These are phyloP conservation scores for Enteromius radiatus DNA, from an alignment of 2,797 vertebrate genomes.

Conservation along the genomic window DNA sequence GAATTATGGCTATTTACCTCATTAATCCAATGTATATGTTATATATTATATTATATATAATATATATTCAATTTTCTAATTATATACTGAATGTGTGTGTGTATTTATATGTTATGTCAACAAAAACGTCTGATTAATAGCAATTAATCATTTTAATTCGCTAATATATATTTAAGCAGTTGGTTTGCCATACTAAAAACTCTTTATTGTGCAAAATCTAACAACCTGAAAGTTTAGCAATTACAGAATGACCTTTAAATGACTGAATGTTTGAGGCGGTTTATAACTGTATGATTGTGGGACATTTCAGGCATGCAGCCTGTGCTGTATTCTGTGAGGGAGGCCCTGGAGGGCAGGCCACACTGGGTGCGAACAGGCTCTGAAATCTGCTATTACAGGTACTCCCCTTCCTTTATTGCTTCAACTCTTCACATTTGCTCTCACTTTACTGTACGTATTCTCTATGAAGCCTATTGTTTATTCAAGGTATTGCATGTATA, in stretches of 20 bases:
- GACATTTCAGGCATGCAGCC: conserved; percentile 87
- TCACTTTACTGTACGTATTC: neutral
- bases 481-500: neutral
- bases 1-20: too few relatives aligned
- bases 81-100: too few relatives aligned
- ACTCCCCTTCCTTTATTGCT: conserved; percentile 15
- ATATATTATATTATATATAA: too few relatives aligned
- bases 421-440: neutral
- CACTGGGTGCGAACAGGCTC: conserved; percentile 85
- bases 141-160: too few relatives aligned
- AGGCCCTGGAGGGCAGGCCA: conserved; percentile 87
- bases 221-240: neutral
- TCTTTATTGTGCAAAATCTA: neutral
- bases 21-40: too few relatives aligned
- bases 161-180: too few relatives aligned
- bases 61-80: too few relatives aligned
- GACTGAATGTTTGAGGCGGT: neutral
- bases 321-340: conserved; percentile 86
- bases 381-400: conserved; percentile 95
- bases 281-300: neutral
- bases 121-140: too few relatives aligned
- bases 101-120: too few relatives aligned
- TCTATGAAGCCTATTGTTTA: neutral
- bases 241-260: conserved; percentile 16
- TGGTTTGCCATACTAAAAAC: neutral